These are phyloP conservation scores for Caenorhabditis brenneri DNA, from an alignment of 1,140 invertebrate species.

Conservation along the genomic window DNA sequence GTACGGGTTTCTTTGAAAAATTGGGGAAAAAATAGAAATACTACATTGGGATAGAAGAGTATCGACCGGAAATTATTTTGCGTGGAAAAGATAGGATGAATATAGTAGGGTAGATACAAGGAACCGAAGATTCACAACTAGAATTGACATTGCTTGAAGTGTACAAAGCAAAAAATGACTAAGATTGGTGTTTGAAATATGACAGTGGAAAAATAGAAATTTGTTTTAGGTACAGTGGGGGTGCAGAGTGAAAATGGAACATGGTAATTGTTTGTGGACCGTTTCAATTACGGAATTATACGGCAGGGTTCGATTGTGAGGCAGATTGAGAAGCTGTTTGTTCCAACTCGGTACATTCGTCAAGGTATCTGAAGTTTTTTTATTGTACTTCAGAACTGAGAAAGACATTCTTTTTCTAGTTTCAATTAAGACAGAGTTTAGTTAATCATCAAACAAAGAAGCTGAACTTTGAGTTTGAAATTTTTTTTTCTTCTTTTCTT, in stretches of 20 bases:
- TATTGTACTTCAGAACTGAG: not conserved
- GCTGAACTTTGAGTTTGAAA: too few relatives aligned
- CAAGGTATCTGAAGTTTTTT: not conserved
- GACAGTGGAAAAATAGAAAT: not conserved
- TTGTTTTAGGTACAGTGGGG: not conserved
- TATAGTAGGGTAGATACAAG: not conserved
- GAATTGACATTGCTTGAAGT: conserved; percentile 19
- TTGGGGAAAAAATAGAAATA: not conserved
- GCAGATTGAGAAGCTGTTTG: not conserved
- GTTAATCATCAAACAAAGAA: too few relatives aligned
- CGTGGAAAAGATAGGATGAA: not conserved
- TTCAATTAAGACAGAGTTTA: too few relatives aligned
- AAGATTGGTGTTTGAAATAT: not conserved
- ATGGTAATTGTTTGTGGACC: not conserved
- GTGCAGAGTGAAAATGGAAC: not conserved
- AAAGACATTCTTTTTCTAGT: too few relatives aligned
- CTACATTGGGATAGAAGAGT: not conserved
- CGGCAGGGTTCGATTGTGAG: not conserved
- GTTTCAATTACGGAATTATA: not conserved
- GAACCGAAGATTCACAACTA: conserved; percentile 24
- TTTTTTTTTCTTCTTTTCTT: too few relatives aligned
- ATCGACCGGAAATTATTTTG: not conserved
- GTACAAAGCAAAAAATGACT: conserved; percentile 25
- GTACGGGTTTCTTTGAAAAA: not conserved
- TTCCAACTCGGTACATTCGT: not conserved